A percentile compares a stretch with the other conserved stretches of the same genome.
Evolutionary conservation across 2,113 vertebrate species (phyloP).

Genomic region (Chloroceryle aenea): DNA sequence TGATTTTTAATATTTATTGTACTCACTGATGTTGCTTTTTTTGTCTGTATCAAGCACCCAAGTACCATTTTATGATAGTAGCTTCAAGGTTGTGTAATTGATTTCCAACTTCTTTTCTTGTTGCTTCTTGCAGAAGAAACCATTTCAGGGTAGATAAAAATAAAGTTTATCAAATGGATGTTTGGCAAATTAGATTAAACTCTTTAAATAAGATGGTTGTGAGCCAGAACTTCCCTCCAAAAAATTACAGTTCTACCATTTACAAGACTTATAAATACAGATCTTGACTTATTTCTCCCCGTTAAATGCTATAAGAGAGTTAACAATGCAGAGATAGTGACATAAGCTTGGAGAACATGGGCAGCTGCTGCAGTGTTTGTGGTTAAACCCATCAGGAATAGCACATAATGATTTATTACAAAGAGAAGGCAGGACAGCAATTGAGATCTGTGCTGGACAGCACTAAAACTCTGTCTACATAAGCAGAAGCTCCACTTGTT

Average conservation of each 20-base stretch:
- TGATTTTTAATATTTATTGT: conserved; percentile 56
- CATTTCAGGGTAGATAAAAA: background rate
- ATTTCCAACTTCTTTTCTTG: conserved; percentile 63
- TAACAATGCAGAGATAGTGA: background rate
- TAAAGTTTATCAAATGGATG: conserved; percentile 10
- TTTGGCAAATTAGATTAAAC: conserved; percentile 35
- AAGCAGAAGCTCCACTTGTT: background rate
- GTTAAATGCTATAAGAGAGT: background rate
- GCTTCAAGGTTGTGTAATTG: conserved; percentile 58
- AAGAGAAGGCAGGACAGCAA: background rate
- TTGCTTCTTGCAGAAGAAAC: conserved; percentile 26
- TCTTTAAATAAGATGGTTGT: conserved; percentile 14
- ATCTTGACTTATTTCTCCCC: background rate
- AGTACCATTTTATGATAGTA: conserved; percentile 45
- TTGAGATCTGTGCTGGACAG: background rate
- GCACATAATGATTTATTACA: background rate
- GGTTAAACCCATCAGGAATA: background rate
- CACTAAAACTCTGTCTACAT: background rate
- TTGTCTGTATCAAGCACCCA: conserved; percentile 59
- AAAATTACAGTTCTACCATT: background rate
- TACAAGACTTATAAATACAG: background rate
- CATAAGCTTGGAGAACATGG: background rate
- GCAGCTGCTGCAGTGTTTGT: background rate
- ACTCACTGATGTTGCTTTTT: conserved; percentile 58
- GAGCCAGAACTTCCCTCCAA: background rate